Evolutionary conservation across 2,888 invertebrate genomes (phyloP).

Genomic region (Therioaphis trifolii): DNA sequence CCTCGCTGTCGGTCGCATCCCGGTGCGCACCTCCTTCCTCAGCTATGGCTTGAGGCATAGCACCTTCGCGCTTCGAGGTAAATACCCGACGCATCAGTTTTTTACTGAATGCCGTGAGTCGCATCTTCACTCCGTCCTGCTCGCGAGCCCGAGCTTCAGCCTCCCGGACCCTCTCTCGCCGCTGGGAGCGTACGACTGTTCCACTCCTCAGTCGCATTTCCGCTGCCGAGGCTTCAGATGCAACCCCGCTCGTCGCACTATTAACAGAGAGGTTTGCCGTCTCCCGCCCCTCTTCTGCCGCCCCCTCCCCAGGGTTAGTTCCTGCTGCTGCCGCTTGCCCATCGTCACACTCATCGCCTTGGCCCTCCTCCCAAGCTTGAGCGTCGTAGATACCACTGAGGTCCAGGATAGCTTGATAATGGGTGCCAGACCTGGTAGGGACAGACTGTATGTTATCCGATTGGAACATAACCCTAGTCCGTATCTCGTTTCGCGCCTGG

Average conservation of each 20-base stretch:
- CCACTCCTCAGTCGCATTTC: neutral
- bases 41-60: no score
- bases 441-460: neutral
- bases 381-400: neutral
- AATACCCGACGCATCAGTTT: neutral
- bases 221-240: neutral
- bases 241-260: neutral
- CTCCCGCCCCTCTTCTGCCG: neutral
- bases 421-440: neutral
- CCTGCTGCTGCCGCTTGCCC: neutral
- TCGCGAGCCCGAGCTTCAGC: neutral
- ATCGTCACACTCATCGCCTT: neutral
- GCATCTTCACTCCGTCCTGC: neutral
- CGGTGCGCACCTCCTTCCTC: no score
- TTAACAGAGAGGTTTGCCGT: neutral
- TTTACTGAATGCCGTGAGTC: neutral
- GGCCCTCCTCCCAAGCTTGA: neutral
- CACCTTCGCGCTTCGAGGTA: neutral
- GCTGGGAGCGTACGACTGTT: neutral
- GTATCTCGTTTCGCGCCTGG: neutral
- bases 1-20: no score
- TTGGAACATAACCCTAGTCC: neutral
- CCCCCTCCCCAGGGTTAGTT: neutral
- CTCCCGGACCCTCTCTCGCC: neutral
- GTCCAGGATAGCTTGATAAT: neutral